Percentiles rank a stretch among this genome's conserved stretches.
phyloP scores from a whole-genome alignment of 1,140 invertebrate species.

The Trichonephila inaurata region DNA sequence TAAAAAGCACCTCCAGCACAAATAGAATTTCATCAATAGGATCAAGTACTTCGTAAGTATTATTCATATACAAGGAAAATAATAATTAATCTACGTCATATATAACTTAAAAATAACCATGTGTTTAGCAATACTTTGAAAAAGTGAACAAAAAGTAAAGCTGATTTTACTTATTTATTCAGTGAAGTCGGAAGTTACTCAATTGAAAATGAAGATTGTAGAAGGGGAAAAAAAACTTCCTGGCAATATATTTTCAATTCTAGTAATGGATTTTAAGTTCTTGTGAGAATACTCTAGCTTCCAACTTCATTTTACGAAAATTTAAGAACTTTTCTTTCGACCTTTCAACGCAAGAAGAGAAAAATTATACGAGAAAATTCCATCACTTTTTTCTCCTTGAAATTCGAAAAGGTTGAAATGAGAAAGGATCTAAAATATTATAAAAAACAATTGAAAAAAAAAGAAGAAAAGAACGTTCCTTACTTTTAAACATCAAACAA shows the following conservation, averaged over 20 bases:
- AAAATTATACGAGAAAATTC: conserved; percentile 1
- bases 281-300: background rate
- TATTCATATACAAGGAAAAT: background rate
- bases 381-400: background rate
- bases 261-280: conserved; percentile 64
- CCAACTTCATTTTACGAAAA: conserved; percentile 30
- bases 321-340: conserved; percentile 17
- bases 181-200: conserved; percentile 16
- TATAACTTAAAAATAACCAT: background rate
- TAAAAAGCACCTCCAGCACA: too few relatives aligned
- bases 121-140: background rate
- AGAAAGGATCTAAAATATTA: background rate
- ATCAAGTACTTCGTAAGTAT: background rate
- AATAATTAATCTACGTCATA: background rate
- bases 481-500: conserved; percentile 36
- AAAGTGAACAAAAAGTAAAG: background rate
- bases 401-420: conserved; percentile 10
- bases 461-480: conserved; percentile 23
- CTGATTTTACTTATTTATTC: conserved; percentile 64
- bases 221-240: background rate
- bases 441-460: conserved; percentile 2
- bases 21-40: too few relatives aligned
- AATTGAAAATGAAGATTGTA: conserved; percentile 6
- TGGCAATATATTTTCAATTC: conserved; percentile 58
- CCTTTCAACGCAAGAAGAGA: background rate